Evolutionary conservation across 2,888 invertebrate species (phyloP), one percentile per base, ranked within the genome.

Genomic region (Epicampocera succincta): DNA sequence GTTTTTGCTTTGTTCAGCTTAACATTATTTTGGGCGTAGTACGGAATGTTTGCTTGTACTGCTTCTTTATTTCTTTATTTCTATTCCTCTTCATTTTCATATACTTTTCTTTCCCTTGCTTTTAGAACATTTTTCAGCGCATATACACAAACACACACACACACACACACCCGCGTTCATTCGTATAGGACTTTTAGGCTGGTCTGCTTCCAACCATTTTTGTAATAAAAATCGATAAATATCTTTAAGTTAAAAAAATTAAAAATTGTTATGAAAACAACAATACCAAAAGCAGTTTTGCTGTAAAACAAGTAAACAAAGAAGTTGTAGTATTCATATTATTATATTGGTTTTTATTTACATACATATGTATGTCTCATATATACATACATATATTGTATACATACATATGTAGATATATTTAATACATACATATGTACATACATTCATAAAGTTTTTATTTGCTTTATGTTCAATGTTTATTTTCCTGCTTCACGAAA

Each of bases 171-270:
- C 15, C 72, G 68, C n/a, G n/a, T n/a, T n/a, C n/a, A n/a, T 63
- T 73, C 72, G 66, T 58, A 75, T 75, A 75, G 83, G 76, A 56
- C 46, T 72, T 69, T 71, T 63, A 50, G 69, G 40, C 65, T 46
- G 50, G n/a, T 65, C 60, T 38, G 29, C 46, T 75, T 33, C 3
- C 8, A 33, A 33, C 1, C 8, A 33, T 72, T 25, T 65, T 68
- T 52, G 25, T 68, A 65, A 66, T 77, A 77, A 77, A 79, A 83
- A 83, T 83, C 83, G 80, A 65, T 76, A 80, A 42, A 84, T 61
- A 85, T 84, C 85, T 85, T 68, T 84, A 87, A 88, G 89, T 87
- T 83, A 69, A 87, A 87, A 87, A 87, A 87, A 86, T 85, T 85
- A 87, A 87, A 87, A 58, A 33, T 33, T 33, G 33, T 25, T 25